Evolutionary conservation across 2,888 invertebrate genomes (phyloP), one percentile per base, ranked within the genome.

Genomic region (Celastrina argiolus): DNA sequence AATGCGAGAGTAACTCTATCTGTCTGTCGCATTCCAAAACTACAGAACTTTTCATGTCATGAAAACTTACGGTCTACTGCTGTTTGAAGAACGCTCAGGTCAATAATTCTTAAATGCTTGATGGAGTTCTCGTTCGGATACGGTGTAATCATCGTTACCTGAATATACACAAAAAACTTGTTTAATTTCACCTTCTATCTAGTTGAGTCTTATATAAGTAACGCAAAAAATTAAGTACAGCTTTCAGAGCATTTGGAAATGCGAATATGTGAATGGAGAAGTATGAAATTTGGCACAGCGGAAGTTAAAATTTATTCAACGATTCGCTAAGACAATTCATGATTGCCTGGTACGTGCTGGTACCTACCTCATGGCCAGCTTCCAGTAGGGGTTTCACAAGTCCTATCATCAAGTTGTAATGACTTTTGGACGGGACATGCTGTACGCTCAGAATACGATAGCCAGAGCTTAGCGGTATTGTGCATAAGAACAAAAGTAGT

Each of bases 311-410:
- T n/a, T n/a, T n/a, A n/a, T n/a, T n/a, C n/a, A n/a, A n/a, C n/a
- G n/a, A n/a, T n/a, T n/a, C n/a, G n/a, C n/a, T n/a, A n/a, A n/a
- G n/a, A n/a, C n/a, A n/a, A n/a, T n/a, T n/a, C n/a, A n/a, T n/a
- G n/a, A n/a, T n/a, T n/a, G n/a, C n/a, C n/a, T n/a, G n/a, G n/a
- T n/a, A n/a, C n/a, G n/a, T n/a, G n/a, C n/a, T n/a, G n/a, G n/a
- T n/a, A n/a, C n/a, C n/a, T 67, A 85, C 84, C 78, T 80, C 70
- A 69, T 84, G 83, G 1, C 84, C 84, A 12, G 76, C 81, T 0
- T 78, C 74, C 1, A 84, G 72, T 5, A 85, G 65, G 0, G 81
- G 70, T 3, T 78, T 74, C 0, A 84, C 81, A 0, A 84, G 71
- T 0, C 82, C 85, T n/a, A 74, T 77, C 0, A 75, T 83, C 0